phyloP scores from a whole-genome alignment of 2,113 vertebrate species.

The Phainopepla nitens region DNA sequence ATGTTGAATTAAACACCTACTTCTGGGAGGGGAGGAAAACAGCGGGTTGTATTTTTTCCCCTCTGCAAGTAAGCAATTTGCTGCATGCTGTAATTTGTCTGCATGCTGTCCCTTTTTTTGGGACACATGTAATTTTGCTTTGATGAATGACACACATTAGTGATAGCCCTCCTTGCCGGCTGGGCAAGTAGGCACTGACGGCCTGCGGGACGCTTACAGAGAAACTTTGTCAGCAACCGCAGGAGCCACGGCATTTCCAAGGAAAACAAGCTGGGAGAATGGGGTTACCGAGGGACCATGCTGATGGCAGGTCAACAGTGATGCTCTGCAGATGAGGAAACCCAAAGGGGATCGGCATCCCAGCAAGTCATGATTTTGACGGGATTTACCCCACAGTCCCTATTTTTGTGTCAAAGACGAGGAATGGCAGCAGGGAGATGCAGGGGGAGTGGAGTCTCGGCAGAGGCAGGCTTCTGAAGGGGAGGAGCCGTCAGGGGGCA shows the following conservation, averaged over 20 bases:
- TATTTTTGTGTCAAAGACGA: neutral
- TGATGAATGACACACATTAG: constrained; percentile 71
- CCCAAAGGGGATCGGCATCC: neutral
- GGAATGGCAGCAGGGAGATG: neutral
- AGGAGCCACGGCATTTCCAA: constrained; percentile 28
- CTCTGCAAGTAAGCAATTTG: constrained; percentile 41
- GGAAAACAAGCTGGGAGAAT: constrained; percentile 39
- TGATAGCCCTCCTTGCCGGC: constrained; percentile 18
- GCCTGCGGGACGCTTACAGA: constrained; percentile 26
- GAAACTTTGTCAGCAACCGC: constrained; percentile 61
- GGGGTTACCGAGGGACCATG: neutral
- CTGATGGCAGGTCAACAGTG: neutral
- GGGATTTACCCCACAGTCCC: neutral
- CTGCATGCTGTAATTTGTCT: constrained; percentile 65
- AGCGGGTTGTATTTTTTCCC: neutral
- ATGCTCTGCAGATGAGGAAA: neutral
- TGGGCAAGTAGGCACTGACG: constrained; percentile 10
- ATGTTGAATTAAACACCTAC: constrained; percentile 57
- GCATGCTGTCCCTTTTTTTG: constrained; percentile 34
- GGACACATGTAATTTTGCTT: constrained; percentile 71
- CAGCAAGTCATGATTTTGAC: neutral
- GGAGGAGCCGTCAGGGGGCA: neutral
- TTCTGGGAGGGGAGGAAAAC: constrained; percentile 38
- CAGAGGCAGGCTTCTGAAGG: neutral
- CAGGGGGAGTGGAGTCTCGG: neutral